Evolutionary conservation across 2,888 invertebrate genomes (phyloP).

Genomic region (Ptychoptera contaminata): DNA sequence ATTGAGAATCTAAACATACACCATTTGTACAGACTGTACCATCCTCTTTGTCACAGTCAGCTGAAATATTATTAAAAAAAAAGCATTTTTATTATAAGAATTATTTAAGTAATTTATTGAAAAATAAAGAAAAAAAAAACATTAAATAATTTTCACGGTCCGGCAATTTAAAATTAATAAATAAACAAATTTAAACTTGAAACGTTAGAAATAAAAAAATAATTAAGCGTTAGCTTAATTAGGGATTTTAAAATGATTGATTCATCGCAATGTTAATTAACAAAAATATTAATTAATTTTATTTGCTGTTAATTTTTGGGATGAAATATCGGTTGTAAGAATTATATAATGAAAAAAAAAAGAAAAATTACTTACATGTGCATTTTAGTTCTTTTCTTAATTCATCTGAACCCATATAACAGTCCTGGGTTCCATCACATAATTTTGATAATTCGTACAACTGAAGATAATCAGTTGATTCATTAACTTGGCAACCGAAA

Average conservation of each 20-base stretch:
- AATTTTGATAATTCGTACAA: constrained; percentile 87
- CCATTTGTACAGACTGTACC: constrained; percentile 83
- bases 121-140: background rate
- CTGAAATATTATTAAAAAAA: constrained; percentile 34
- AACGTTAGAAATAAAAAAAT: constrained; percentile 2
- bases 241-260: too few relatives aligned
- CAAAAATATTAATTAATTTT: constrained; percentile 1
- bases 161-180: background rate
- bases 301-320: background rate
- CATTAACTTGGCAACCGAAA: constrained; percentile 95
- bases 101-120: background rate
- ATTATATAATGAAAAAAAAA: background rate
- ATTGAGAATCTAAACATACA: constrained; percentile 82
- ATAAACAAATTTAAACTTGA: background rate
- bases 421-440: constrained; percentile 81
- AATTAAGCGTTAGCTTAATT: background rate
- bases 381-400: constrained; percentile 79
- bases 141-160: background rate
- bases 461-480: constrained; percentile 87
- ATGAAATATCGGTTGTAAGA: background rate
- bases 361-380: constrained; percentile 54
- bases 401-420: constrained; percentile 86
- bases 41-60: constrained; percentile 83
- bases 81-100: constrained; percentile 7
- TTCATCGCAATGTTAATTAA: background rate